Percentiles rank a stretch among this genome's conserved stretches.
Conservation (phyloP, 2,113 vertebrate genomes). For the Xyliphius kryptos region DNA sequence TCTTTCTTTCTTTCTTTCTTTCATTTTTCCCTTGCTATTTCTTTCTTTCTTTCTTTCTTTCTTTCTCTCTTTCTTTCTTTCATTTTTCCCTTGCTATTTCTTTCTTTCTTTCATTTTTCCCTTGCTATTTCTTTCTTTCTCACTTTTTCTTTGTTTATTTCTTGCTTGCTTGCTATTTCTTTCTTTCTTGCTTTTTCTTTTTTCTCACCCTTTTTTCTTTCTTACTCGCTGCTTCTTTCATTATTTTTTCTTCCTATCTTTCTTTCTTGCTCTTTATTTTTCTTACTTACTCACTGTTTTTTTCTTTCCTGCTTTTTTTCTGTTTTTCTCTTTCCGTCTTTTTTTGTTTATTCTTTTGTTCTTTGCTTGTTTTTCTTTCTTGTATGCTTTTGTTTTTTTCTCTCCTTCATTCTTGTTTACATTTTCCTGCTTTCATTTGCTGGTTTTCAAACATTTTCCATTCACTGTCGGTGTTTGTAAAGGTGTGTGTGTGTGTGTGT, state of each 20-base stretch:
- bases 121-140: background rate
- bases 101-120: background rate
- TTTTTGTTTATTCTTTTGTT: background rate
- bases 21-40: no score
- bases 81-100: background rate
- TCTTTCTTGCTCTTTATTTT: background rate
- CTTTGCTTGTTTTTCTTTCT: background rate
- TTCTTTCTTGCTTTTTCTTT: background rate
- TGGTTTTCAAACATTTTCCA: no score
- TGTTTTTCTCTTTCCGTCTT: background rate
- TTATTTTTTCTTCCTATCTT: background rate
- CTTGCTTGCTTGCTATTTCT: background rate
- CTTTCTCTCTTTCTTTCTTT: background rate
- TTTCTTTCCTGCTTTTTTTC: background rate
- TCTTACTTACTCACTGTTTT: background rate
- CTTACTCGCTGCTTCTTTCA: no score
- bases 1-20: background rate
- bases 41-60: no score
- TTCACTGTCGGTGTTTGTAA: conserved; percentile 6
- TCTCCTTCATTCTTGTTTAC: no score
- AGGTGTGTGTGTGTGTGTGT: conserved; percentile 3
- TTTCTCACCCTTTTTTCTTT: background rate
- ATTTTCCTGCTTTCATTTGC: no score
- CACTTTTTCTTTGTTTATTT: background rate
- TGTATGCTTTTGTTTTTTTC: no score